A percentile compares a stretch with the other conserved stretches of the same genome.
These are phyloP conservation scores for Pseudocheirus occidentalis DNA, from an alignment of 2,797 vertebrate genomes.

Conservation along the genomic window DNA sequence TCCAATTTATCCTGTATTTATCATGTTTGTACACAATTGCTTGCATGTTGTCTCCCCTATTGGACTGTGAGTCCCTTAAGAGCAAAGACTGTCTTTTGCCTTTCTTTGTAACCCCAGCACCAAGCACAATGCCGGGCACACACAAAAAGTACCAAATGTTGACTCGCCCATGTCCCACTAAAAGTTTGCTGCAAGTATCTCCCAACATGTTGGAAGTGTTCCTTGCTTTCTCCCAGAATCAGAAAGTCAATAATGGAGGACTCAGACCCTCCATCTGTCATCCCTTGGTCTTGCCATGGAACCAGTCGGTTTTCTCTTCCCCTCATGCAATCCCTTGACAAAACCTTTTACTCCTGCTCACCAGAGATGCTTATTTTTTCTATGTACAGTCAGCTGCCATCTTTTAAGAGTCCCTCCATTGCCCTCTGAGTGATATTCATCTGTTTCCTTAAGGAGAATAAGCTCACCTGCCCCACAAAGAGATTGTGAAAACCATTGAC, in stretches of 20 bases:
- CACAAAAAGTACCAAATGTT: background rate
- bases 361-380: background rate
- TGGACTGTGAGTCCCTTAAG: background rate
- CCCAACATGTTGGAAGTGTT: background rate
- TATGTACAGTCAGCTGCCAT: background rate
- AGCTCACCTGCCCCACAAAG: background rate
- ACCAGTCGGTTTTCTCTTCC: background rate
- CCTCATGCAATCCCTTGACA: background rate
- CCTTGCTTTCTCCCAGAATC: background rate
- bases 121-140: background rate
- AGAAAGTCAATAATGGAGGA: background rate
- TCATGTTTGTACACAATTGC: background rate
- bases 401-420: background rate
- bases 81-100: background rate
- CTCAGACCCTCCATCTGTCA: background rate
- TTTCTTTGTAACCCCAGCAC: background rate
- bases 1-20: background rate
- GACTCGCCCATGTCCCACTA: background rate
- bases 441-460: background rate
- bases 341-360: background rate
- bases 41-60: background rate
- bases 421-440: background rate
- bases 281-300: background rate
- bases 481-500: background rate
- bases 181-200: background rate